phyloP scores from a whole-genome alignment of 2,113 vertebrate genomes.

The Rhynchomys soricoides region DNA sequence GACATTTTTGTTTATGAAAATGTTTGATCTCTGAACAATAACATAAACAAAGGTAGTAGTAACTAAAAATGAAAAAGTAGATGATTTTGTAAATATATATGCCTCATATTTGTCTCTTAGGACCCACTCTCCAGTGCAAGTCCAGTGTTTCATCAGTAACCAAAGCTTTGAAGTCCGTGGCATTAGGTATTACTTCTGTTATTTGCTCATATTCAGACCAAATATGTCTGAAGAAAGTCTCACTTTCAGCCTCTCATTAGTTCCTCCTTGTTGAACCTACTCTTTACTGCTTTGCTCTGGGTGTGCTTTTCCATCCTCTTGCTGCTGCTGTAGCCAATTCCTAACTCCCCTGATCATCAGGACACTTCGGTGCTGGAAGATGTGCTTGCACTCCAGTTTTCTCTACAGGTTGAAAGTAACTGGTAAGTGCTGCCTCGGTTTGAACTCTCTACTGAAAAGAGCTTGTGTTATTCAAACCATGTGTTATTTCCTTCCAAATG shows the following conservation, averaged over 20 bases:
- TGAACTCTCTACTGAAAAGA: not conserved
- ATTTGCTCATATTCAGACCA: not conserved
- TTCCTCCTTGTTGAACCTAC: not conserved
- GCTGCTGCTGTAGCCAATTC: not conserved
- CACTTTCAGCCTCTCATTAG: not conserved
- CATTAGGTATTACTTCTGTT: not conserved
- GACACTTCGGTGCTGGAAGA: not conserved
- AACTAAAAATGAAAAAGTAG: not conserved
- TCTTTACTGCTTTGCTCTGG: not conserved
- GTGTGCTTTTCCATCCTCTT: not conserved
- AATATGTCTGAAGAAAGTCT: not conserved
- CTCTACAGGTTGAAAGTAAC: not conserved
- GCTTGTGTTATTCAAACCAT: not conserved
- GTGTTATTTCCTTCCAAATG: not conserved
- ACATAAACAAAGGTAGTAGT: not conserved
- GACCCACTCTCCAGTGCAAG: not conserved
- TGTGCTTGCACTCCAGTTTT: not conserved
- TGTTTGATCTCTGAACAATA: not conserved
- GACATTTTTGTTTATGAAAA: not conserved
- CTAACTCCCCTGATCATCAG: not conserved
- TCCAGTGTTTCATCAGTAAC: not conserved
- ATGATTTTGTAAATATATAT: conserved; percentile 1
- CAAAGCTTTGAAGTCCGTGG: not conserved
- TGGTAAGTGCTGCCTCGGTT: not conserved
- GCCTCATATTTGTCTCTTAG: not conserved